Evolutionary conservation across 53 echinoderm and acorn worm species (phyloP).

Genomic region (Arbacia lixula): DNA sequence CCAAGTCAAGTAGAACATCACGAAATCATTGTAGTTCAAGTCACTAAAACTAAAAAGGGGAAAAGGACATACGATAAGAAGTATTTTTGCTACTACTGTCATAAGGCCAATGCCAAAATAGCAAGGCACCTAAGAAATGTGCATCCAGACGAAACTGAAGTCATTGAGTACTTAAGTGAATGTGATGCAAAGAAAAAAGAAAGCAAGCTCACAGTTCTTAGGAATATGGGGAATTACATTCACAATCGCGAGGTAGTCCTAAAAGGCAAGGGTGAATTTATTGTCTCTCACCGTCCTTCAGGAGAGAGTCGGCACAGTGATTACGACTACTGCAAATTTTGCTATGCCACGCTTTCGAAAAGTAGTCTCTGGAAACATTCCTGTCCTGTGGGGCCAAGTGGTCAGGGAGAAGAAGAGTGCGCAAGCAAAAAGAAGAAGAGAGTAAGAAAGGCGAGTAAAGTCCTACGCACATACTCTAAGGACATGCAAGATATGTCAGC

Average conservation of each 20-base stretch:
- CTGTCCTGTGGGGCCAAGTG: not conserved
- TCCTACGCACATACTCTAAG: not conserved
- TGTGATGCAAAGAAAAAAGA: not conserved
- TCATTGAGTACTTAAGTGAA: not conserved
- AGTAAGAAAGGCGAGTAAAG: not conserved
- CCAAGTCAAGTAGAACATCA: not conserved
- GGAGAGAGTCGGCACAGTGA: not conserved
- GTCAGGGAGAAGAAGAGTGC: not conserved
- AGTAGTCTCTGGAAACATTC: not conserved
- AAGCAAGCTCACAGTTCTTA: not conserved
- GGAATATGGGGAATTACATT: not conserved
- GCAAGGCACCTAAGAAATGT: not conserved
- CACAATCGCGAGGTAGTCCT: not conserved
- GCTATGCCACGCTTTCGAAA: not conserved
- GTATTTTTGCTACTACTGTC: not conserved
- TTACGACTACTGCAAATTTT: not conserved
- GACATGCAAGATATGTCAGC: constrained; percentile 2
- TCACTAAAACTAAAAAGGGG: not conserved
- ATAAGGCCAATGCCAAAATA: not conserved
- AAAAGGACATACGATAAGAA: not conserved
- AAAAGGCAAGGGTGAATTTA: not conserved
- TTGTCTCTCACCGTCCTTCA: not conserved
- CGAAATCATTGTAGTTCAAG: not conserved
- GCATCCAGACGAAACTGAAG: not conserved
- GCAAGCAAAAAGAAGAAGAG: not conserved